Evolutionary conservation across 1,140 invertebrate species (phyloP).

Genomic region (Aphaenogaster ashmeadi): DNA sequence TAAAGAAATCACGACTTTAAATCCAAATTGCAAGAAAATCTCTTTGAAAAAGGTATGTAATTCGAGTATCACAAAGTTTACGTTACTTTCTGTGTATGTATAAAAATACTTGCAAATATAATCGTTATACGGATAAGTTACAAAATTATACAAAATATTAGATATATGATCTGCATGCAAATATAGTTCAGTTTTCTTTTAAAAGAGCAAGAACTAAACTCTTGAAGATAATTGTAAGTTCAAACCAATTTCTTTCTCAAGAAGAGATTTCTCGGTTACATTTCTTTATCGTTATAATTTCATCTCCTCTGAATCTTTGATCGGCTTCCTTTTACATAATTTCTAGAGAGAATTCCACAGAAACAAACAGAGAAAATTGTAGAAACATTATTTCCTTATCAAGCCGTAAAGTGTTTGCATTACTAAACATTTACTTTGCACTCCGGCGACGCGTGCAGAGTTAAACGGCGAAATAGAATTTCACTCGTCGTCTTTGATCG

Average conservation of each 20-base stretch:
- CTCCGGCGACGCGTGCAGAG: conserved; percentile 12
- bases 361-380: conserved; percentile 12
- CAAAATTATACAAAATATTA: neutral
- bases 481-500: conserved; percentile 32
- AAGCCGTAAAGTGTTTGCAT: conserved; percentile 38
- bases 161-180: neutral
- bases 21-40: neutral
- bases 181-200: neutral
- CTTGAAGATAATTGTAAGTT: neutral
- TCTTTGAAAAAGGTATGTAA: neutral
- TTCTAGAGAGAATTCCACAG: neutral
- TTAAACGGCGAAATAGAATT: conserved; percentile 57
- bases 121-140: neutral
- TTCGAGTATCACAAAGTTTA: neutral
- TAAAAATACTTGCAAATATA: neutral
- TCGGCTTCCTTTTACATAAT: conserved; percentile 20
- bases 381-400: conserved; percentile 52
- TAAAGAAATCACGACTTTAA: neutral
- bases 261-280: neutral
- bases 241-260: neutral
- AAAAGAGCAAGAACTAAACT: neutral
- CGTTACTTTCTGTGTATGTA: neutral
- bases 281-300: conserved; percentile 18
- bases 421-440: conserved; percentile 60
- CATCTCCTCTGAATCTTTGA: conserved; percentile 19